phyloP scores from a whole-genome alignment of 2,797 vertebrate species.

The Acanthurus lineatus region DNA sequence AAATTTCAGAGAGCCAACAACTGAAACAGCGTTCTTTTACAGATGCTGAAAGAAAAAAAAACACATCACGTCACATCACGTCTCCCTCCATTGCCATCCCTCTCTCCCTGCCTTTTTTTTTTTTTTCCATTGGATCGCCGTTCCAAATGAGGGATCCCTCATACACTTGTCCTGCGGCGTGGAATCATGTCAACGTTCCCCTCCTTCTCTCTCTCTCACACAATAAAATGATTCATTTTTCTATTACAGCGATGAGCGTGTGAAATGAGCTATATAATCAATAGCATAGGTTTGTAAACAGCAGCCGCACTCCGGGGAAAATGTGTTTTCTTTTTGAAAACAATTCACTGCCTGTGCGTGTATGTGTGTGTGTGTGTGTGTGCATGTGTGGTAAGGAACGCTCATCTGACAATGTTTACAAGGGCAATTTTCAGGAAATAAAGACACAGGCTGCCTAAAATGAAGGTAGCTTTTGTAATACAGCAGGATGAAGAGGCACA shows the following conservation, averaged over 20 bases:
- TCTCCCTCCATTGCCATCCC: conserved; percentile 21
- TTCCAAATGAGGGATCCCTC: conserved; percentile 78
- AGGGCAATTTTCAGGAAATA: conserved; percentile 79
- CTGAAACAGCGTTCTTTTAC: conserved; percentile 48
- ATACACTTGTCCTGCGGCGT: conserved; percentile 69
- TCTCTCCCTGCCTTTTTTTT: no score
- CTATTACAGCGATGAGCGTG: conserved; percentile 94
- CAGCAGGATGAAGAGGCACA: conserved; percentile 36
- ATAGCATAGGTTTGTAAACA: conserved; percentile 93
- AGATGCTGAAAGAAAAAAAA: conserved; percentile 57
- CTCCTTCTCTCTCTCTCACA: conserved; percentile 59
- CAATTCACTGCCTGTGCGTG: conserved; percentile 68
- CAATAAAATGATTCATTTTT: conserved; percentile 92
- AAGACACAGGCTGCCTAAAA: conserved; percentile 63
- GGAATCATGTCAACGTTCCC: conserved; percentile 56
- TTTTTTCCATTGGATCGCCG: conserved; percentile 61
- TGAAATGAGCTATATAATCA: conserved; percentile 98
- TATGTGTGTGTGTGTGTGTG: conserved; percentile 10
- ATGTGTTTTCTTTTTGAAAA: conserved; percentile 83
- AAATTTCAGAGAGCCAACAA: conserved; percentile 63
- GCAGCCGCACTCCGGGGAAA: conserved; percentile 86
- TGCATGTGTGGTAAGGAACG: conserved; percentile 55
- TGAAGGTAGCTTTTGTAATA: conserved; percentile 50
- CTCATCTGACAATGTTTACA: conserved; percentile 78
- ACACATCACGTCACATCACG: conserved; percentile 40